These are phyloP conservation scores for Perodicticus potto DNA, from an alignment of 2,797 vertebrate species.

Conservation along the genomic window DNA sequence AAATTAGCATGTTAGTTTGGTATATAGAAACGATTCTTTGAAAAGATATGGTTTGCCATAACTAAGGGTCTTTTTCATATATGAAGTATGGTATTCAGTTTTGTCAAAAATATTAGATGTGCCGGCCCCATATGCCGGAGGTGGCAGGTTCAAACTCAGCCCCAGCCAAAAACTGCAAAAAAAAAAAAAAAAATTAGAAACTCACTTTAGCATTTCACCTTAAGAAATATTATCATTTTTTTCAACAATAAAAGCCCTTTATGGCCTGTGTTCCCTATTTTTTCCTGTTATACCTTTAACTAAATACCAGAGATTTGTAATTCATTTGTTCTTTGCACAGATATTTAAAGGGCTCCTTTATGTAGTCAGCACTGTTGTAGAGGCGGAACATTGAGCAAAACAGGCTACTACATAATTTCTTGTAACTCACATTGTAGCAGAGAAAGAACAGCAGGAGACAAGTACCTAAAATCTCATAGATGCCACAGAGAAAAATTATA, in stretches of 20 bases:
- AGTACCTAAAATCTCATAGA: background rate
- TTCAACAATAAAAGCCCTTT: slow-evolving; percentile 24
- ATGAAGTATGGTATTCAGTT: background rate
- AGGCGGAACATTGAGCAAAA: background rate
- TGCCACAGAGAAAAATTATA: background rate
- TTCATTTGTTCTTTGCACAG: slow-evolving; percentile 47
- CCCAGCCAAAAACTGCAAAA: too few relatives aligned
- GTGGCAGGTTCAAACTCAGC: too few relatives aligned
- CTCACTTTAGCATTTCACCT: slow-evolving; percentile 13
- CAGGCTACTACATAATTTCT: background rate
- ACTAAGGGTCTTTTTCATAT: slow-evolving; percentile 21
- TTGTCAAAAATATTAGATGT: slow-evolving; percentile 61
- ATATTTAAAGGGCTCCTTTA: background rate
- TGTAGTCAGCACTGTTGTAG: background rate
- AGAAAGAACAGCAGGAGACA: background rate
- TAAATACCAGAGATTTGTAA: background rate
- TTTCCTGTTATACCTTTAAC: slow-evolving; percentile 16
- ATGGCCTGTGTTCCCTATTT: background rate
- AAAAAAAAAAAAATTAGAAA: slow-evolving; percentile 36
- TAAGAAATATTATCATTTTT: slow-evolving; percentile 32
- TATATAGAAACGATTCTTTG: slow-evolving; percentile 50
- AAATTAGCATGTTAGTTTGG: slow-evolving; percentile 66
- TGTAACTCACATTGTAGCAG: background rate
- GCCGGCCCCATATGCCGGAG: too few relatives aligned
- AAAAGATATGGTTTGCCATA: slow-evolving; percentile 54